Percentiles rank a stretch among this genome's conserved stretches.
Evolutionary conservation across 1,140 invertebrate species (phyloP).

Genomic region (Ips nitidus): DNA sequence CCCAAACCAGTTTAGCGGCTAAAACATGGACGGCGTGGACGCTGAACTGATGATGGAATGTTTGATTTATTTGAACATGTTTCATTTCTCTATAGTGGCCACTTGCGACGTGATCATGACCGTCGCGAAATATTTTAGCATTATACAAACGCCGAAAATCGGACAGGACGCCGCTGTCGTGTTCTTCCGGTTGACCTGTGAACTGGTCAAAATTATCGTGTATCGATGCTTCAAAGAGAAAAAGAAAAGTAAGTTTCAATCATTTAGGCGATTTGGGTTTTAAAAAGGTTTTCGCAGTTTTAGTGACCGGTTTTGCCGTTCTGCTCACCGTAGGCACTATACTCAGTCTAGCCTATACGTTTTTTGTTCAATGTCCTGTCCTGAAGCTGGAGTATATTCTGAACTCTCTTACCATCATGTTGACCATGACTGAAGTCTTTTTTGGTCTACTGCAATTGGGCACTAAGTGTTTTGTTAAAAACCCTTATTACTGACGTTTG

Average conservation of each 20-base stretch:
- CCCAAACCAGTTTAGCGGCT: not conserved
- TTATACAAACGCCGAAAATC: conserved; percentile 40
- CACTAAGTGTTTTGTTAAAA: conserved; percentile 39
- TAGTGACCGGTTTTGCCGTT: conserved; percentile 39
- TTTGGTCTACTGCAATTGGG: conserved; percentile 41
- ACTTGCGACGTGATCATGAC: conserved; percentile 44
- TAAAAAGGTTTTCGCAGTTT: conserved; percentile 35
- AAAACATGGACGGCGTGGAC: conserved; percentile 40
- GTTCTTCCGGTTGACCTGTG: conserved; percentile 34
- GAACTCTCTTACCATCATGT: conserved; percentile 36
- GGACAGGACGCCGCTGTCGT: conserved; percentile 41
- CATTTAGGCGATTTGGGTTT: not conserved
- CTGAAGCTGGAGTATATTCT: conserved; percentile 44
- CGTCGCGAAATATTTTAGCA: conserved; percentile 43
- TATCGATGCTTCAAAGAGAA: conserved; percentile 43
- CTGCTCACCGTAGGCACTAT: conserved; percentile 41
- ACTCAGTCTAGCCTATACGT: conserved; percentile 38
- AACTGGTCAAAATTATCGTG: conserved; percentile 41
- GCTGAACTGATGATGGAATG: conserved; percentile 46
- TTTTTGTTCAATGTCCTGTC: conserved; percentile 40
- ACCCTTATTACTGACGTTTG: conserved; percentile 40
- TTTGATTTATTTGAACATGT: conserved; percentile 44
- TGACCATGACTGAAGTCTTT: conserved; percentile 40
- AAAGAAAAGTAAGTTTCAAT: conserved; percentile 38
- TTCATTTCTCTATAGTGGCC: conserved; percentile 44